Base-by-base conservation (phyloP, 2,888 invertebrate genomes). In the Herminia tarsipennalis region DNA sequence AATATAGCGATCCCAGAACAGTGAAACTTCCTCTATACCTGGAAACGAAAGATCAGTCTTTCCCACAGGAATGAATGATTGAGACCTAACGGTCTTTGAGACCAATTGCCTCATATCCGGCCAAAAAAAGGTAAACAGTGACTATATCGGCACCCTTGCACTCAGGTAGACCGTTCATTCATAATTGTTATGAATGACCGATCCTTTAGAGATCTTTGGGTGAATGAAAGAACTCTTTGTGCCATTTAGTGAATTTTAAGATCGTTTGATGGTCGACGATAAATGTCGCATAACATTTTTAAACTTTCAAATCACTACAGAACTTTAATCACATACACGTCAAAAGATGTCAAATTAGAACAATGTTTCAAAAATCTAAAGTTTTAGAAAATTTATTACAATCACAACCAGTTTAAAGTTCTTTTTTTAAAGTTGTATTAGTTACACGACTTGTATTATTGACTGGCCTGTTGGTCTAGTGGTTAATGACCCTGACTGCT, bases 21-120 rank as follows among this genome's bases (percentile, higher is more conserved):
- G 9, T 30, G 21, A 18, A 21, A 13, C 14, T 17, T 28, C 33
- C 24, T 33, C 17, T 32, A 47, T 66, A 54, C 59, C 51, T 51
- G 64, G 67, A 58, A 67, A 30, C 36, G 45, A 27, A n/a, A 20
- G 36, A 12, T 12, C 30, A 52, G 34, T 41, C 21, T 38, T 65
- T 68, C 68, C 67, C 68, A 68, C 67, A 66, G 68, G 45, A 39
- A 50, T 56, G 66, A 64, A 69, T 60, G 62, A 66, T 64, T 52
- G 59, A 57, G 56, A 78, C 80, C 83, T 88, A 89, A 89, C 89
- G 88, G 89, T 80, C 42, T 68, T 63, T 27, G 60, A 60, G 67
- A 71, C 71, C 74, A 80, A 86, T 86, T 80, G 81, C 73, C 78
- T 76, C 73, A 82, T 88, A 85, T 90, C 89, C 89, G 88, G 86